Percentiles rank a stretch among this genome's conserved stretches.
These are phyloP conservation scores for Pristionchus maxplancki DNA, from an alignment of 2,888 invertebrate genomes.

Conservation along the genomic window DNA sequence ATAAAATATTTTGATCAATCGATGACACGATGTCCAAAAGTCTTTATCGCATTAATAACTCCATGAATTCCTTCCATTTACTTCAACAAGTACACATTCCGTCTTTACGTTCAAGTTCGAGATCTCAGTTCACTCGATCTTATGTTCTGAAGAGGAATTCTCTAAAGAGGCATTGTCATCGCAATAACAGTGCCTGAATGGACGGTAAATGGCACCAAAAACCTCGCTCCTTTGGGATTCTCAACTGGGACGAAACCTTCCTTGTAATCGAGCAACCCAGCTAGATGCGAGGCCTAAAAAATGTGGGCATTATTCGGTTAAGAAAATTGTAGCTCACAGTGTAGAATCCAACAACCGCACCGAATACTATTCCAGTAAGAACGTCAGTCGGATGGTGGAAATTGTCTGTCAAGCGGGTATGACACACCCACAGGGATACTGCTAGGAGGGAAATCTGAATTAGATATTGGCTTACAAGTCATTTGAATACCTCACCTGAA, in stretches of 20 bases:
- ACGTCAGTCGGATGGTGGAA: constrained; percentile 99
- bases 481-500: not conserved
- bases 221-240: not conserved
- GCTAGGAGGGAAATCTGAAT: not conserved
- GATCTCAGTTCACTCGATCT: not conserved
- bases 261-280: not conserved
- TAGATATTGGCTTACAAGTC: too few relatives aligned
- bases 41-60: too few relatives aligned
- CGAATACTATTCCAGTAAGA: constrained; percentile 84
- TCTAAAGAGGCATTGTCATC: not conserved
- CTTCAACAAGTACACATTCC: too few relatives aligned
- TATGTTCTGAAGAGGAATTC: not conserved
- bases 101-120: too few relatives aligned
- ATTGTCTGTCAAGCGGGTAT: constrained; percentile 91
- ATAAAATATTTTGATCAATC: too few relatives aligned
- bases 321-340: constrained; percentile 50
- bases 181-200: not conserved
- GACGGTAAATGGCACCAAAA: not conserved
- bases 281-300: not conserved
- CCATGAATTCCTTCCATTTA: too few relatives aligned
- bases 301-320: not conserved
- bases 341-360: constrained; percentile 78
- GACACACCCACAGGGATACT: constrained; percentile 56
- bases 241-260: not conserved
- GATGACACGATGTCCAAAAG: too few relatives aligned